Percentiles rank a stretch among this genome's conserved stretches.
Evolutionary conservation across 2,888 invertebrate species (phyloP).

Genomic region (Elegia similella): DNA sequence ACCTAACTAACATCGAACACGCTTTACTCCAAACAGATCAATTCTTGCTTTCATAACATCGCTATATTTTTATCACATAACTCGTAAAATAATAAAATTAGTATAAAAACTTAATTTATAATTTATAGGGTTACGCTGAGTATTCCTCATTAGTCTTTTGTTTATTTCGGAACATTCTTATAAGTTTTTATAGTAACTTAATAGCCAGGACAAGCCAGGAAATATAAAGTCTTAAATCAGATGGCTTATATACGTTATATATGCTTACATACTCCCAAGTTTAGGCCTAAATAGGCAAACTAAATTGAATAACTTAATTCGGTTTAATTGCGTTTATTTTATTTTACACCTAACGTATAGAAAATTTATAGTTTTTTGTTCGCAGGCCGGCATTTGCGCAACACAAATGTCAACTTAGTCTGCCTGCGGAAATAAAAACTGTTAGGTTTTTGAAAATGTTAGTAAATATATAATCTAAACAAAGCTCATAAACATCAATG

Average conservation of each 20-base stretch:
- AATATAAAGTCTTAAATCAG: not conserved
- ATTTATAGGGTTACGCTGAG: constrained; percentile 29
- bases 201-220: not conserved
- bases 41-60: not conserved
- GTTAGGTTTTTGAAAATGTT: too few species aligned
- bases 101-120: not conserved
- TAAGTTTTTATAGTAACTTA: not conserved
- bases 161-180: not conserved
- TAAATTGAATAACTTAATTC: not conserved
- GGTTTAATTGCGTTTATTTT: too few species aligned
- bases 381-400: too few species aligned
- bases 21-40: not conserved
- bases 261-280: too few species aligned
- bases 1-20: not conserved
- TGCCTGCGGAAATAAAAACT: too few species aligned
- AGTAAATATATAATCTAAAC: too few species aligned
- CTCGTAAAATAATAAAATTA: not conserved
- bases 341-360: too few species aligned
- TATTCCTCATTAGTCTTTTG: constrained; percentile 33
- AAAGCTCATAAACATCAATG: too few species aligned
- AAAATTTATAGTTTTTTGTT: too few species aligned
- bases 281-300: not conserved
- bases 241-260: not conserved
- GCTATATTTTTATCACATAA: not conserved
- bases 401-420: too few species aligned